Conservation (phyloP, 2,113 vertebrate genomes). For the Rhegmatorhina hoffmannsi region DNA sequence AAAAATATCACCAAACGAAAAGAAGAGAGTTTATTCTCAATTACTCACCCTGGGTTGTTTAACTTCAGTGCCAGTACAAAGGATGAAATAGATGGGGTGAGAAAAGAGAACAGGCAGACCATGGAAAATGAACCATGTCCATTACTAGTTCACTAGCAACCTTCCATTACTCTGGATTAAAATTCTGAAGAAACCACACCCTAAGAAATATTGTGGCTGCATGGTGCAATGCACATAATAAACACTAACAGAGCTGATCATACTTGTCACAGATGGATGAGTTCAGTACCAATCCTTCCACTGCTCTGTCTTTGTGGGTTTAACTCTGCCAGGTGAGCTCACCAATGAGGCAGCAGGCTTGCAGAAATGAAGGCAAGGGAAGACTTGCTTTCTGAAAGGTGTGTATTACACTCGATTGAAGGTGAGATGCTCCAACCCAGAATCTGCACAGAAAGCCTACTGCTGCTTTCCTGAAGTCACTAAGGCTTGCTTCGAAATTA, state of each 20-base stretch:
- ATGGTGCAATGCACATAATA: background rate
- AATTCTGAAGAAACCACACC: constrained; percentile 29
- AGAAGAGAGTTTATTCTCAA: background rate
- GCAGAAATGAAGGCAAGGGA: background rate
- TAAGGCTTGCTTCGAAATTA: background rate
- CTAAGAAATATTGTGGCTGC: background rate
- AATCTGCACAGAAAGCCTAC: background rate
- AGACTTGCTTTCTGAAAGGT: background rate
- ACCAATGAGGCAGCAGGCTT: background rate
- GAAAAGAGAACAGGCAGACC: background rate
- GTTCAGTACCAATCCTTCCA: background rate
- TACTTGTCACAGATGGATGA: background rate
- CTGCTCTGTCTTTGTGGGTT: background rate
- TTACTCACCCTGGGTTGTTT: background rate
- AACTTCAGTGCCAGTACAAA: background rate
- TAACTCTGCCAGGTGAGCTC: background rate
- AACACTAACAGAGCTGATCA: background rate
- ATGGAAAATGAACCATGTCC: background rate
- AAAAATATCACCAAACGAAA: background rate
- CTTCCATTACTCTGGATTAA: constrained; percentile 28
- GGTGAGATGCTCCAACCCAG: background rate
- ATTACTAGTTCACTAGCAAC: background rate
- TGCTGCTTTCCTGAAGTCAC: background rate
- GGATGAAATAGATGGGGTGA: background rate
- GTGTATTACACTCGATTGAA: background rate